phyloP scores from a whole-genome alignment of 2,797 vertebrate genomes.

The Semaprochilodus insignis region DNA sequence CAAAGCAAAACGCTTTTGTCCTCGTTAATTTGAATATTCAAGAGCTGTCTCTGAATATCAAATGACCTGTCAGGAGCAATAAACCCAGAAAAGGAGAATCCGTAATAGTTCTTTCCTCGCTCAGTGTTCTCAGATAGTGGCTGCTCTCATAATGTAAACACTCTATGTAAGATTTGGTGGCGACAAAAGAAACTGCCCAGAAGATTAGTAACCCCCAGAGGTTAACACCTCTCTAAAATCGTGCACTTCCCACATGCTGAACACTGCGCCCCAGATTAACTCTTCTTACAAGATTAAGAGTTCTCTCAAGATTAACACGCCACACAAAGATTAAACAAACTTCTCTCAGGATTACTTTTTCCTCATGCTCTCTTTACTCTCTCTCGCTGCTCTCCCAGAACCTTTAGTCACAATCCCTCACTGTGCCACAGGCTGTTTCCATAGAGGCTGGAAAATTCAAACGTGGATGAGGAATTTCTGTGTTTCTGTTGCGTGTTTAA shows the following conservation, averaged over 20 bases:
- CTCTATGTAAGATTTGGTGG: slow-evolving; percentile 27
- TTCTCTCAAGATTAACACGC: slow-evolving; percentile 57
- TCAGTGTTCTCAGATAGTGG: slow-evolving; percentile 8
- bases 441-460: background rate
- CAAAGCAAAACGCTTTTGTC: slow-evolving; percentile 32
- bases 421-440: slow-evolving; percentile 21
- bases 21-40: slow-evolving; percentile 39
- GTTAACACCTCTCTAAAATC: slow-evolving; percentile 70
- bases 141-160: slow-evolving; percentile 48
- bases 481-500: background rate
- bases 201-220: slow-evolving; percentile 68
- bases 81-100: slow-evolving; percentile 32
- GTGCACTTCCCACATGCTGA: slow-evolving; percentile 64
- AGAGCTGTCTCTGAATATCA: slow-evolving; percentile 39
- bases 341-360: slow-evolving; percentile 66
- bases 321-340: slow-evolving; percentile 71
- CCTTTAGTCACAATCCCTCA: slow-evolving; percentile 69
- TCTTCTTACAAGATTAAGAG: slow-evolving; percentile 72
- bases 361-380: slow-evolving; percentile 58
- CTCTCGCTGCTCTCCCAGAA: slow-evolving; percentile 56
- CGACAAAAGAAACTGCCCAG: slow-evolving; percentile 35
- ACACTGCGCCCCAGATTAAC: slow-evolving; percentile 63
- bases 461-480: background rate
- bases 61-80: slow-evolving; percentile 34
- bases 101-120: slow-evolving; percentile 11